Percentiles rank a stretch among this genome's conserved stretches.
Evolutionary conservation across 1,140 invertebrate genomes (phyloP).

Genomic region (Drosophila tristis): DNA sequence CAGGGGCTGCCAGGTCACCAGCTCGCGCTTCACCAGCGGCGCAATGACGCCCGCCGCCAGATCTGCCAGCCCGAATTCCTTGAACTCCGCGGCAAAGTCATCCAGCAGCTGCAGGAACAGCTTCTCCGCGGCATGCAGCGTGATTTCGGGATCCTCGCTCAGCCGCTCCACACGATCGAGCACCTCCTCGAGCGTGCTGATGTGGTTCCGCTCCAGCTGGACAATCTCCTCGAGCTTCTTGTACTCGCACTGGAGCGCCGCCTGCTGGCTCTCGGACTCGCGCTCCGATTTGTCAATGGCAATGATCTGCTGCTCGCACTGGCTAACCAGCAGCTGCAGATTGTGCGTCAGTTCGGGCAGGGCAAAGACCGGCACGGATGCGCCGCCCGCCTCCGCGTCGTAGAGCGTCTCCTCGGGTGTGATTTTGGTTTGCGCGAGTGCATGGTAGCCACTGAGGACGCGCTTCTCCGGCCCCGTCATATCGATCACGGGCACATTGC

Average conservation of each 20-base stretch:
- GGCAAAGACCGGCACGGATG: constrained; percentile 85
- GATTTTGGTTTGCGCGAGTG: constrained; percentile 88
- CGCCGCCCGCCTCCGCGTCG: constrained; percentile 85
- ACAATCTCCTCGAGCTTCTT: constrained; percentile 89
- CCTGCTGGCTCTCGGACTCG: constrained; percentile 90
- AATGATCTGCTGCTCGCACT: constrained; percentile 98
- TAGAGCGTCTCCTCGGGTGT: constrained; percentile 86
- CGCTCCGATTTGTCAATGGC: constrained; percentile 92
- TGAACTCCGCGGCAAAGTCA: constrained; percentile 84
- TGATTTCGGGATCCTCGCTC: constrained; percentile 86
- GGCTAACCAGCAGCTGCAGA: constrained; percentile 94
- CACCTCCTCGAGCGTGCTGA: constrained; percentile 90
- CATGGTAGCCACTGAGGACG: constrained; percentile 97
- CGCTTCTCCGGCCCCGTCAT: constrained; percentile 98
- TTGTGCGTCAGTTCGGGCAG: constrained; percentile 97
- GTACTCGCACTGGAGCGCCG: constrained; percentile 92
- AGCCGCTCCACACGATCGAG: constrained; percentile 89
- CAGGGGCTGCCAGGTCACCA: constrained; percentile 91
- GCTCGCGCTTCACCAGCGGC: constrained; percentile 88
- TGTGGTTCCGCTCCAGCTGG: constrained; percentile 89
- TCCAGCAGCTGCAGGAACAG: constrained; percentile 91
- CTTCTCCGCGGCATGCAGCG: constrained; percentile 89
- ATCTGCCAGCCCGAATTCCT: constrained; percentile 87
- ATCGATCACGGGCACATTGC: constrained; percentile 98
- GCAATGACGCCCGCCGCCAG: constrained; percentile 88